Percentiles rank a stretch among this genome's conserved stretches.
Conservation (phyloP, 2,888 invertebrate genomes). For the Spodoptera exigua region DNA sequence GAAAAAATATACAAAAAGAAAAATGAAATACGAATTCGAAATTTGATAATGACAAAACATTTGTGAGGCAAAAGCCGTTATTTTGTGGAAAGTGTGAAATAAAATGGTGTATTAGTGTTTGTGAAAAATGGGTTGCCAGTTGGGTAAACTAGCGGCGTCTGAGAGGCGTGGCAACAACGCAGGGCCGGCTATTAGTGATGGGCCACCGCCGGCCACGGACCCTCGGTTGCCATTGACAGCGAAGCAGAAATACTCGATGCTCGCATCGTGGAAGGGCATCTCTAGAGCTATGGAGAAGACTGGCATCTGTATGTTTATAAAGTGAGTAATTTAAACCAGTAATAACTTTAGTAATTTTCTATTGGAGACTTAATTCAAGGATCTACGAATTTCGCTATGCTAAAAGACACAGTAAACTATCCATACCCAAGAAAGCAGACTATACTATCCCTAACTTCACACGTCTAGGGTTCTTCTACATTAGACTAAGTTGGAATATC, state of each 20-base stretch:
- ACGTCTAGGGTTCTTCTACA: no score
- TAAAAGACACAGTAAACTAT: no score
- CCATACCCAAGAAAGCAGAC: no score
- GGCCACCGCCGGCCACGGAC: conserved; percentile 92
- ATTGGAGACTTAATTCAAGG: no score
- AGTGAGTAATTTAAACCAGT: conserved; percentile 90
- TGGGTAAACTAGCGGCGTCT: conserved; percentile 92
- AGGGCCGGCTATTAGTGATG: conserved; percentile 84
- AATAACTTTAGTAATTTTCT: no score
- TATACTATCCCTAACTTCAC: no score
- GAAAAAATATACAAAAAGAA: conserved; percentile 13
- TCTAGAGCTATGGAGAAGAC: conserved; percentile 96
- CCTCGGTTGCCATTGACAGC: conserved; percentile 95
- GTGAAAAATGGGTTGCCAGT: conserved; percentile 92
- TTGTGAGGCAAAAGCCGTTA: conserved; percentile 17
- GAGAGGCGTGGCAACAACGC: conserved; percentile 84
- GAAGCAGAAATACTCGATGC: conserved; percentile 95
- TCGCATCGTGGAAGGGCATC: conserved; percentile 97
- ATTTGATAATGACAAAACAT: conserved; percentile 35
- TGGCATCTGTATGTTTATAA: conserved; percentile 97
- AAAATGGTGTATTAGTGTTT: conserved; percentile 54
- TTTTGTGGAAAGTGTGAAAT: conserved; percentile 36
- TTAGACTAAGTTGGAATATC: no score
- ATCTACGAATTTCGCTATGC: no score
- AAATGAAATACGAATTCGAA: conserved; percentile 26